Evolutionary conservation across 2,113 vertebrate genomes (phyloP), one percentile per base, ranked within the genome.

Genomic region (Oryzias curvinotus): DNA sequence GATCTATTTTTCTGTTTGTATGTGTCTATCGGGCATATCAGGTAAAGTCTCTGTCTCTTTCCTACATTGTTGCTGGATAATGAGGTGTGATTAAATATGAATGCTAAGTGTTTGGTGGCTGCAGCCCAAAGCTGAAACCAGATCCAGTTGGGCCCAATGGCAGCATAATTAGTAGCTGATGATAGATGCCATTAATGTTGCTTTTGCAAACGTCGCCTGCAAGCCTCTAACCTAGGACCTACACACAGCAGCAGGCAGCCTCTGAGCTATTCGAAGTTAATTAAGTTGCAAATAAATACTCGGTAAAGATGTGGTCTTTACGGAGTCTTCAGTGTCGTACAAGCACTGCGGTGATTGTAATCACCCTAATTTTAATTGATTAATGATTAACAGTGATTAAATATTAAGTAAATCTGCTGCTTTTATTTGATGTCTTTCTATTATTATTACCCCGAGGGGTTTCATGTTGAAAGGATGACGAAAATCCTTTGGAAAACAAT

Each of bases 91-190:
- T 93, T 89, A 93, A 92, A 92, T 90, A 93, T 92, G 89, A 87
- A 92, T 91, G 88, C 82, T 90, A 90, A 90, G 91, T 91, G 89
- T 92, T 92, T 89, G 86, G 90, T 91, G 89, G 87, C 88, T 88
- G 82, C 69, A 85, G 84, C 87, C 85, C 87, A 90, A 86, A 82
- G 86, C 87, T 85, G 90, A 91, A 90, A 92, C 78, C 36, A 30
- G 88, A 92, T 82, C 91, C 78, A 54, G 78, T 68, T 18, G 42
- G 72, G 81, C 69, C 79, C 83, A 80, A 56, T 43, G 77, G 86
- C 82, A 75, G 85, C 88, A 89, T 92, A 89, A 93, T 92, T 91
- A 92, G 91, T 74, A 88, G 80, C 88, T 80, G 91, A 78, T 89
- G 91, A 93, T 87, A 86, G 91, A 90, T 70, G 72, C 85, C 86